Evolutionary conservation across 2,797 vertebrate species (phyloP), one percentile per base, ranked within the genome.

Genomic region (Pseudochaenichthys georgianus): DNA sequence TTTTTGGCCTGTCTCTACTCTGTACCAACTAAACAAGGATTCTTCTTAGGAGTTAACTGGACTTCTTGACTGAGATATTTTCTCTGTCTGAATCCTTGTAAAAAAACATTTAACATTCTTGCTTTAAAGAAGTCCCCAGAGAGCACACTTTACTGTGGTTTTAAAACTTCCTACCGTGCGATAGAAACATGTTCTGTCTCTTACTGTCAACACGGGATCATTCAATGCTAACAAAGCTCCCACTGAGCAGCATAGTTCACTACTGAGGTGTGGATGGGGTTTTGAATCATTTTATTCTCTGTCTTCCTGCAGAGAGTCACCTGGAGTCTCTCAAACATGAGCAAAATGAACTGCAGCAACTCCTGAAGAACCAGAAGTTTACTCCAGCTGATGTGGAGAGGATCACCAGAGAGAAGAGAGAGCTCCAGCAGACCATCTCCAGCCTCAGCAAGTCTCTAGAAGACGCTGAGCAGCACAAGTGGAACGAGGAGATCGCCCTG

Each of bases 361-460:
- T 96, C 73, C 82, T 97, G 76, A 93, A 96, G 88, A 97, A 97
- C 82, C 98, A 99, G 76, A 97, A 98, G 83, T 98, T 97, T 77
- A 98, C 97, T 3, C 95, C 96, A 51, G 96, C 96, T 0, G 98
- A 99, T 53, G 96, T 98, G 0, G 96, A 99, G 87, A 95, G 97
- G 88, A 96, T 99, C 90, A 98, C 98, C 82, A 92, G 96, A 13
- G 98, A 99, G 92, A 97, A 95, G 83, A 95, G 94, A 65, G 97
- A 99, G 75, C 91, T 99, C 68, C 96, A 97, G 38, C 97, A 98
- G 87, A 95, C 96, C 13, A 95, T 97, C 86, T 84, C 93, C 83
- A 96, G 92, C 69, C 92, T 97, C 84, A 96, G 70, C 66, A 97
- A 95, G 77, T 96, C 95, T 76, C 86, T 97, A 3, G 96, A 98